These are phyloP conservation scores for Puffinus mauretanicus DNA, from an alignment of 2,113 vertebrate genomes.

Conservation along the genomic window DNA sequence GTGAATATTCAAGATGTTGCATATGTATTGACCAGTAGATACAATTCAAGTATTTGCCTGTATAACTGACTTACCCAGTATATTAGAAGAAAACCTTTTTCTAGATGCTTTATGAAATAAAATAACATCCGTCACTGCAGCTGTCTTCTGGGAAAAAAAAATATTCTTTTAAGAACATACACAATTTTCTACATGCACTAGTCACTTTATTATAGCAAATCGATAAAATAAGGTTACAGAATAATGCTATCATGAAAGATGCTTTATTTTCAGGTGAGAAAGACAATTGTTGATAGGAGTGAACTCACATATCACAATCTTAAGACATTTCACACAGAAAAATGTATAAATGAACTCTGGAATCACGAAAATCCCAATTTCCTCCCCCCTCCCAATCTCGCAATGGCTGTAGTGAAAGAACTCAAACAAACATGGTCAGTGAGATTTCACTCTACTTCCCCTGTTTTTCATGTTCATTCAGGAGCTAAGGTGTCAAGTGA, in stretches of 20 bases:
- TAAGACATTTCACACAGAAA: not conserved
- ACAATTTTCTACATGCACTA: not conserved
- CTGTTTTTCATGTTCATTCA: not conserved
- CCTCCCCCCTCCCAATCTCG: no score
- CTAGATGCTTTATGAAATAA: not conserved
- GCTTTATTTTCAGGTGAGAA: not conserved
- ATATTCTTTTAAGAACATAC: not conserved
- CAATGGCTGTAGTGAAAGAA: not conserved
- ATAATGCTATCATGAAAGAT: not conserved
- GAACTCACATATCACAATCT: not conserved
- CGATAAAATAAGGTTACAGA: not conserved
- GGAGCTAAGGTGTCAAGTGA: not conserved
- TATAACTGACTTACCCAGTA: not conserved
- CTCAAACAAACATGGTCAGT: rapidly evolving
- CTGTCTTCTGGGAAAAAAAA: not conserved
- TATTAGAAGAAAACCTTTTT: not conserved
- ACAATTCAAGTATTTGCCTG: not conserved
- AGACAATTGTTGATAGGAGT: not conserved
- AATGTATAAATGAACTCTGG: not conserved
- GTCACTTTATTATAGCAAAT: not conserved
- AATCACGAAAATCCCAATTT: not conserved
- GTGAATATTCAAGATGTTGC: not conserved
- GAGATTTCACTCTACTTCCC: not conserved
- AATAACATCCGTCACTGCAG: not conserved
- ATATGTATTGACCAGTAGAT: not conserved